phyloP scores from a whole-genome alignment of 2,113 vertebrate species.

The Collichthys lucidus region DNA sequence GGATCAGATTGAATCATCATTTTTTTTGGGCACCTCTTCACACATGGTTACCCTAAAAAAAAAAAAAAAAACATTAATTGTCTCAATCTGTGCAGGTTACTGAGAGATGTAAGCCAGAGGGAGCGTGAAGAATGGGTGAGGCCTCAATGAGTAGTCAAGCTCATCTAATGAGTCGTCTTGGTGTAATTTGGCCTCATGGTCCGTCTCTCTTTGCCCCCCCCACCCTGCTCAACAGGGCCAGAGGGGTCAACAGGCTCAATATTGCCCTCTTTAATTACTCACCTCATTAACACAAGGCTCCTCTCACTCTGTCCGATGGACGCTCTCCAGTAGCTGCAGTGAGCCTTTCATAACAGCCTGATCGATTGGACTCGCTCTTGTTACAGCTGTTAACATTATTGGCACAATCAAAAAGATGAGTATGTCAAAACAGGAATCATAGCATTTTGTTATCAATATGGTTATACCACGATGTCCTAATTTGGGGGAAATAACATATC shows the following conservation, averaged over 20 bases:
- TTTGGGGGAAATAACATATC: neutral
- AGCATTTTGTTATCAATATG: neutral
- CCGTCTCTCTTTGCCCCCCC: constrained; percentile 30
- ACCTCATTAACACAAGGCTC: constrained; percentile 77
- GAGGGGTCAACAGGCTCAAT: constrained; percentile 74
- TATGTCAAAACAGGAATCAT: neutral
- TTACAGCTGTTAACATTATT: constrained; percentile 52
- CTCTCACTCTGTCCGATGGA: constrained; percentile 54
- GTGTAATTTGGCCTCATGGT: constrained; percentile 55
- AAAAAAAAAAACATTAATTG: constrained; percentile 14
- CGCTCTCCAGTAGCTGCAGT: constrained; percentile 38
- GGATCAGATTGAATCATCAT: constrained; percentile 4
- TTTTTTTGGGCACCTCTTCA: neutral
- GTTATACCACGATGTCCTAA: neutral
- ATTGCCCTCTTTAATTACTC: constrained; percentile 78
- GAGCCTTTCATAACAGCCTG: constrained; percentile 58
- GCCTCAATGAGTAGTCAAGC: constrained; percentile 43
- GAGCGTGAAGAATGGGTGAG: constrained; percentile 29
- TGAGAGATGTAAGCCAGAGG: constrained; percentile 11
- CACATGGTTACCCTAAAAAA: neutral
- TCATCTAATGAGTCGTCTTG: constrained; percentile 67
- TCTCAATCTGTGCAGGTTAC: constrained; percentile 35
- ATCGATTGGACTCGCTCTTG: constrained; percentile 56
- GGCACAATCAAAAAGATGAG: constrained; percentile 33
- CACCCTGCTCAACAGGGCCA: constrained; percentile 43